Conservation (phyloP, 2,797 vertebrate genomes). For the Cirrhinus molitorella region DNA sequence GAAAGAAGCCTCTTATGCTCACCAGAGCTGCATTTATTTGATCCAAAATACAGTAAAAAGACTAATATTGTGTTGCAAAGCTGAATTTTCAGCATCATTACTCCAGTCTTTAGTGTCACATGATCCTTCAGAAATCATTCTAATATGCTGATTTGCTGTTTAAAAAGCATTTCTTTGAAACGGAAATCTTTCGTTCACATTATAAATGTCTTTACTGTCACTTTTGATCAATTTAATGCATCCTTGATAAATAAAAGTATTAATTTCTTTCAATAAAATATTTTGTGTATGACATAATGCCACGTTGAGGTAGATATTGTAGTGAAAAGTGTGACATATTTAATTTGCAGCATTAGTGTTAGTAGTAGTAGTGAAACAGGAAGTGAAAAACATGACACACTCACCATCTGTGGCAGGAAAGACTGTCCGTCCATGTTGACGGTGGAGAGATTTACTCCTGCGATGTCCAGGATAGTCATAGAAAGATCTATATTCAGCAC, state of each 20-base stretch:
- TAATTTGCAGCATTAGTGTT: too few species aligned
- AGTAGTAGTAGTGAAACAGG: neutral
- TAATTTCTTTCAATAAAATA: neutral
- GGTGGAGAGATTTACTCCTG: constrained; percentile 73
- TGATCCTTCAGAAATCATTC: neutral
- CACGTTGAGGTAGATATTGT: neutral
- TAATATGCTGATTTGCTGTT: neutral
- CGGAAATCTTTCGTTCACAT: neutral
- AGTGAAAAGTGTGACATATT: neutral
- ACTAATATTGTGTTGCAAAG: neutral
- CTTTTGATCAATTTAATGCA: neutral
- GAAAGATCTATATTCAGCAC: constrained; percentile 83
- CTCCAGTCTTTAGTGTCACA: neutral
- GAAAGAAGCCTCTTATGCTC: neutral
- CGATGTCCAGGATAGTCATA: constrained; percentile 83
- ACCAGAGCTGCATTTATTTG: neutral
- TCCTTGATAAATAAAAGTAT: neutral
- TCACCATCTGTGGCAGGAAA: constrained; percentile 82
- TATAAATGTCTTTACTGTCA: neutral
- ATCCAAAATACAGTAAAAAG: neutral
- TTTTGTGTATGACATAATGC: neutral
- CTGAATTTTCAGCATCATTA: neutral
- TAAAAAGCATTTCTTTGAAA: neutral
- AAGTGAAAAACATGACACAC: constrained; percentile 44
- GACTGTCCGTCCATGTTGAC: constrained; percentile 81